phyloP scores from a whole-genome alignment of 1,140 invertebrate genomes.

The Diplogasteroides magnus region DNA sequence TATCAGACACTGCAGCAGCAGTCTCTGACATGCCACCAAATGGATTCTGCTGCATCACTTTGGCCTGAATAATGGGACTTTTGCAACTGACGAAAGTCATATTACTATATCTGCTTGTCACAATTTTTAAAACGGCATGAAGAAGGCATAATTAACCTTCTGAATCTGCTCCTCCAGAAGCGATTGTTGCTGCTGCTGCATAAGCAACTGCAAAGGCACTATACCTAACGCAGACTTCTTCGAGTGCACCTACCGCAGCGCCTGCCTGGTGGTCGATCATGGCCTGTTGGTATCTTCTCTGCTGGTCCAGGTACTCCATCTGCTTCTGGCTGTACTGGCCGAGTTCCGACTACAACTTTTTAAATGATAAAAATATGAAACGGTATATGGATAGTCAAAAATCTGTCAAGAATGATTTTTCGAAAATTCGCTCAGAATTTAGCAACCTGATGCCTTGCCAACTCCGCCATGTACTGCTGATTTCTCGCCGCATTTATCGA shows the following conservation, averaged over 20 bases:
- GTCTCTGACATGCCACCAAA: slow-evolving; percentile 8
- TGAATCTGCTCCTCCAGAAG: slow-evolving; percentile 7
- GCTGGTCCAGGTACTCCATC: slow-evolving; percentile 30
- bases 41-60: slow-evolving; percentile 14
- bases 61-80: no score
- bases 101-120: no score
- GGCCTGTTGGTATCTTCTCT: slow-evolving; percentile 34
- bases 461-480: slow-evolving; percentile 23
- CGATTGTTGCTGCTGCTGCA: slow-evolving; percentile 32
- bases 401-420: no score
- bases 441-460: slow-evolving; percentile 25
- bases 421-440: no score
- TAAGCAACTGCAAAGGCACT: slow-evolving; percentile 19
- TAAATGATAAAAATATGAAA: not conserved
- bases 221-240: slow-evolving; percentile 21
- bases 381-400: no score
- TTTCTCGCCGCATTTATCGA: slow-evolving; percentile 23
- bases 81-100: no score
- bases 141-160: no score
- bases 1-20: slow-evolving; percentile 3
- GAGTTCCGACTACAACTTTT: slow-evolving; percentile 13
- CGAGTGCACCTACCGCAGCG: slow-evolving; percentile 28
- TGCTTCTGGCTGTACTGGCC: slow-evolving; percentile 30
- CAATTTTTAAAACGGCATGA: no score
- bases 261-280: slow-evolving; percentile 37